Evolutionary conservation across 1,140 invertebrate species (phyloP).

Genomic region (Drosophila erecta): DNA sequence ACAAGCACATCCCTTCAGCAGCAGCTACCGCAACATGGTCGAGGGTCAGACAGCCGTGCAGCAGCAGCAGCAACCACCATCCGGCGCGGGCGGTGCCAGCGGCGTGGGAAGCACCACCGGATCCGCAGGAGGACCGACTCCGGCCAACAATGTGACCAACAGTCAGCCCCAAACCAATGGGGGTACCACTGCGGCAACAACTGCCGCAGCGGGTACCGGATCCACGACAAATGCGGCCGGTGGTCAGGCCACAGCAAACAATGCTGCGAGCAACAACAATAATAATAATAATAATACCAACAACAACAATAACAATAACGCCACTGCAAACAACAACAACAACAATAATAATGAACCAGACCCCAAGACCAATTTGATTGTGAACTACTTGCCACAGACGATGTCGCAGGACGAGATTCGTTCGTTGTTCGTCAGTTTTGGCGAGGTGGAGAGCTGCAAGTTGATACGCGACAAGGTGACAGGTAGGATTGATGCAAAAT

Average conservation of each 20-base stretch:
- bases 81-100: conserved; percentile 23
- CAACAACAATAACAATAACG: conserved; percentile 55
- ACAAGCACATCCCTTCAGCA: conserved; percentile 8
- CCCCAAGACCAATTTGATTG: conserved; percentile 99
- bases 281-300: conserved; percentile 72
- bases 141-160: conserved; percentile 43
- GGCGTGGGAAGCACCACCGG: conserved; percentile 26
- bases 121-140: conserved; percentile 25
- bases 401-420: conserved; percentile 99
- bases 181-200: conserved; percentile 42
- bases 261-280: conserved; percentile 86
- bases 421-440: conserved; percentile 98
- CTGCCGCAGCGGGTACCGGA: conserved; percentile 24
- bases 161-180: conserved; percentile 74
- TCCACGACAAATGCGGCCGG: conserved; percentile 23
- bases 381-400: conserved; percentile 99
- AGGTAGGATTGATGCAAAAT: conserved; percentile 87
- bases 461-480: conserved; percentile 99
- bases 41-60: conserved; percentile 71
- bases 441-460: conserved; percentile 99
- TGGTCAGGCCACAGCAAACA: conserved; percentile 36
- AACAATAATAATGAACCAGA: conserved; percentile 86
- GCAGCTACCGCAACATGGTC: conserved; percentile 59
- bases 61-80: conserved; percentile 55
- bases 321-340: conserved; percentile 43